Conservation (phyloP, 2,888 invertebrate genomes). For the Liodrosophila aerea region DNA sequence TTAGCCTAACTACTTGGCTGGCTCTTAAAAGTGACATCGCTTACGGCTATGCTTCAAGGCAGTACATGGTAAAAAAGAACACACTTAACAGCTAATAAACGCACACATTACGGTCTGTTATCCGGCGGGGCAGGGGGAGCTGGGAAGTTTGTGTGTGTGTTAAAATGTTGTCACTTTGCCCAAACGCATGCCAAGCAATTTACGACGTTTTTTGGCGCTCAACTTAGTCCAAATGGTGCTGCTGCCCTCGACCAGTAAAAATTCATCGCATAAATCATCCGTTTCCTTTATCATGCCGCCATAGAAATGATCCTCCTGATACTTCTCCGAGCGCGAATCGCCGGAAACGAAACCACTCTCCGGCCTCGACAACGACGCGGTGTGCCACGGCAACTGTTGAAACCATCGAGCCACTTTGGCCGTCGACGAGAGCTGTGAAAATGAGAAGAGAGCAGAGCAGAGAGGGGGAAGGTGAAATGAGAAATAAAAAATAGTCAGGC, state of each 20-base stretch:
- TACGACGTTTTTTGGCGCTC: conserved; percentile 88
- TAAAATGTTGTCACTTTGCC: conserved; percentile 89
- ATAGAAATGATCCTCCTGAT: conserved; percentile 83
- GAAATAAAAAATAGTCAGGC: conserved; percentile 42
- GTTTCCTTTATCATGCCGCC: conserved; percentile 77
- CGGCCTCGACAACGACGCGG: conserved; percentile 87
- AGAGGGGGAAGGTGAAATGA: conserved; percentile 20
- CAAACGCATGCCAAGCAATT: conserved; percentile 87
- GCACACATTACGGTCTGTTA: conserved; percentile 64
- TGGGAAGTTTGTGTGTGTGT: conserved; percentile 42
- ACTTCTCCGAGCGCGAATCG: conserved; percentile 84
- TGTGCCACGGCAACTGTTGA: conserved; percentile 85
- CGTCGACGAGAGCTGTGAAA: conserved; percentile 87
- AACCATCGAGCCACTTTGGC: conserved; percentile 93
- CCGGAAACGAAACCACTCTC: conserved; percentile 91
- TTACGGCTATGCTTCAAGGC: conserved; percentile 34
- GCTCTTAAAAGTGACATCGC: conserved; percentile 26
- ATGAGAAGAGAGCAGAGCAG: conserved; percentile 37
- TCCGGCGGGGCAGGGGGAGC: neutral
- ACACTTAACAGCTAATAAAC: conserved; percentile 75
- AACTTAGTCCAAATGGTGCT: conserved; percentile 87
- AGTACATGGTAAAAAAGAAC: conserved; percentile 19
- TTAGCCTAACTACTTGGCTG: conserved; percentile 38
- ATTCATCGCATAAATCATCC: conserved; percentile 84
- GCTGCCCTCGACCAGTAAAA: conserved; percentile 86